These are phyloP conservation scores for Orestias chungarensis DNA, from an alignment of 2,797 vertebrate species.

Conservation along the genomic window DNA sequence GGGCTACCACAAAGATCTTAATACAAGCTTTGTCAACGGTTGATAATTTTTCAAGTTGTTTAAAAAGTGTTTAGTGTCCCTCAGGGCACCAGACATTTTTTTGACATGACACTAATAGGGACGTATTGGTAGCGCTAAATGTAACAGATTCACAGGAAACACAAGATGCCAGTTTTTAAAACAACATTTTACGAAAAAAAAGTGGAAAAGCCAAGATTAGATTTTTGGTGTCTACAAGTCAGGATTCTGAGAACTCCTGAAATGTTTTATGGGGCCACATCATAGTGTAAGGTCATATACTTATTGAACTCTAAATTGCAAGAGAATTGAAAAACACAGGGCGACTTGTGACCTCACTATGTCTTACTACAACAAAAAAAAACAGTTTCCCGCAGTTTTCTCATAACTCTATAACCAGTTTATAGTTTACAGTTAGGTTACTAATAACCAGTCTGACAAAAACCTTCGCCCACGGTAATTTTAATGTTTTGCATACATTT, in stretches of 20 bases:
- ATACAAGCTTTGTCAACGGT: neutral
- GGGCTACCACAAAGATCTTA: constrained; percentile 10
- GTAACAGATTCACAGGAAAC: neutral
- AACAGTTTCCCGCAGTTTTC: too few species aligned
- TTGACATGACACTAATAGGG: neutral
- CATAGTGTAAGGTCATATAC: too few species aligned
- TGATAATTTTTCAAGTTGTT: neutral
- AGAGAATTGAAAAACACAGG: too few species aligned
- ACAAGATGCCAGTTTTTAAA: neutral
- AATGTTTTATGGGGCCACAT: neutral
- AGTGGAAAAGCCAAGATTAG: neutral
- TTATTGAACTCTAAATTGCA: too few species aligned
- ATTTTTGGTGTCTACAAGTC: neutral
- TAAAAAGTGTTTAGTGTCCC: neutral
- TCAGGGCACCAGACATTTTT: neutral
- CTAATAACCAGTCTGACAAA: too few species aligned
- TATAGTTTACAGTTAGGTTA: too few species aligned
- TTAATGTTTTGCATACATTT: too few species aligned
- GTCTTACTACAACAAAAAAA: too few species aligned
- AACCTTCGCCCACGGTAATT: too few species aligned
- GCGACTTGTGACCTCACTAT: too few species aligned
- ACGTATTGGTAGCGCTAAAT: neutral
- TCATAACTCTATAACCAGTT: too few species aligned
- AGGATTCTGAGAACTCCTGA: neutral
- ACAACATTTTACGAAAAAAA: neutral